These are phyloP conservation scores for Rhinogobio ventralis DNA, from an alignment of 2,797 vertebrate species.

Conservation along the genomic window DNA sequence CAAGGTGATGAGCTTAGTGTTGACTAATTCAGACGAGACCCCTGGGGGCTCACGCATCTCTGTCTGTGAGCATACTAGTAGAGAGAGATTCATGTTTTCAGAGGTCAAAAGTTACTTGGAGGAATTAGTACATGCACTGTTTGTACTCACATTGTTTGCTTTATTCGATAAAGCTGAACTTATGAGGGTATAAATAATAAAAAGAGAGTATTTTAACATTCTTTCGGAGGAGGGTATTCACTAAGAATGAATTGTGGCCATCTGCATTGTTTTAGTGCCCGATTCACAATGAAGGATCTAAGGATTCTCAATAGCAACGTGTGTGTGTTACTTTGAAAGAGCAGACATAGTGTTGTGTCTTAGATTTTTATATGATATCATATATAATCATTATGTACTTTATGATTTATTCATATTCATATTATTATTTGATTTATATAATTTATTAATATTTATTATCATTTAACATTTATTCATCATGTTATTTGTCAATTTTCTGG, in stretches of 20 bases:
- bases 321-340: no score
- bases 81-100: background rate
- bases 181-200: background rate
- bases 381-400: no score
- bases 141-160: conserved; percentile 2
- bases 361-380: no score
- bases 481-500: no score
- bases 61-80: conserved; percentile 2
- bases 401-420: no score
- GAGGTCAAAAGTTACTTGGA: conserved; percentile 28
- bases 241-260: background rate
- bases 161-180: background rate
- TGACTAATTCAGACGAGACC: conserved; percentile 21
- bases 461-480: no score
- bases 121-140: conserved; percentile 5
- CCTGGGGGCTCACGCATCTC: background rate
- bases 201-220: background rate
- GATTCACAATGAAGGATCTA: no score
- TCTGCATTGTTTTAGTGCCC: background rate
- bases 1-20: conserved; percentile 24
- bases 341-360: no score
- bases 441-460: no score
- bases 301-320: no score
- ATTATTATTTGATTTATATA: no score
- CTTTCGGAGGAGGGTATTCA: background rate